Evolutionary conservation across 2,888 invertebrate genomes (phyloP), one percentile per base, ranked within the genome.

Genomic region (Drosophila picticornis): DNA sequence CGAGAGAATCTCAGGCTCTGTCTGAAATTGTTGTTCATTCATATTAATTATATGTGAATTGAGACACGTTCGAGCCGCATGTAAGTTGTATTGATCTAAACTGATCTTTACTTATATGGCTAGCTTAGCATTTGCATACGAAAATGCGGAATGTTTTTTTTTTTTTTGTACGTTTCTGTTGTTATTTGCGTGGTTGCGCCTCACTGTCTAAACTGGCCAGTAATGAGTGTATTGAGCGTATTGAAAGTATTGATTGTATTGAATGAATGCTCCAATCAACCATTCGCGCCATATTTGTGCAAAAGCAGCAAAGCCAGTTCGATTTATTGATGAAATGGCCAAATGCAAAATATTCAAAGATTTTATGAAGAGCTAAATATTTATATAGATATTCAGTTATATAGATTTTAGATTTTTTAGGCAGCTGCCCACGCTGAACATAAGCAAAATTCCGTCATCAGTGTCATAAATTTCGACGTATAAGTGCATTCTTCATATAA

Each of bases 1-100:
- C 53, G 46, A 61, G 50, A 53, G 46, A 52, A 50, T 61, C 55
- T 64, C n/a, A 19, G 25, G 46, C 46, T 27, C 10, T 5, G 50
- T 19, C 19, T 53, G 9, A 66, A 61, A 40, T 66, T 59, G 50
- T 72, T 65, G 61, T 77, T 74, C 81, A 83, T 83, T 88, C 77
- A 81, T 56, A 80, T 83, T 87, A 89, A 89, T 85, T 90, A 84
- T 74, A 68, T 82, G 81, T 81, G 83, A 90, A 81, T 90, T 80
- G 70, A 80, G 80, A 90, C 88, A 90, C 81, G 83, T 82, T 87
- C 74, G 76, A 36, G 63, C 66, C 40, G 65, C 66, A 64, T 81
- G 78, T 65, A 52, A 71, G 66, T 40, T 9, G 43, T 55, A 61
- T 65, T 52, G 57, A 79, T 53, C 32, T 46, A 48, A 81, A 48